These are phyloP conservation scores for Euproctis similis DNA, from an alignment of 2,888 invertebrate genomes.

Conservation along the genomic window DNA sequence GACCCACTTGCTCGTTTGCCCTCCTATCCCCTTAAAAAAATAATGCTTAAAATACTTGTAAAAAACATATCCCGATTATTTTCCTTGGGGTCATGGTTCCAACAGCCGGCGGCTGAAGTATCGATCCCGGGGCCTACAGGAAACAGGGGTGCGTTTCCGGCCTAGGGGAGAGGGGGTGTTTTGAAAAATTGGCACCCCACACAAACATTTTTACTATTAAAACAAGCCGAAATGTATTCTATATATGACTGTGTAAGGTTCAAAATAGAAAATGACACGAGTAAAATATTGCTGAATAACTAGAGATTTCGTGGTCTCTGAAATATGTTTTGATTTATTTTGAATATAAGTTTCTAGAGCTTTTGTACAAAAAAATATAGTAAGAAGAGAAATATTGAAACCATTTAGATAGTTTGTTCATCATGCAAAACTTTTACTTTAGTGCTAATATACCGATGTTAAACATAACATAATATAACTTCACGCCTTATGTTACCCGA, in stretches of 20 bases:
- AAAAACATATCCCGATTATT: conserved; percentile 34
- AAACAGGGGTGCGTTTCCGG: conserved; percentile 61
- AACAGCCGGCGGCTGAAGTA: conserved; percentile 49
- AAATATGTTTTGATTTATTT: conserved; percentile 37
- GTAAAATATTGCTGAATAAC: neutral
- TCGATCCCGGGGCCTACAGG: conserved; percentile 68
- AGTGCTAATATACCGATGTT: too few species aligned
- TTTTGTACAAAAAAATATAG: too few species aligned
- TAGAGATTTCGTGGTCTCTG: conserved; percentile 30
- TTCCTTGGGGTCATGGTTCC: conserved; percentile 46
- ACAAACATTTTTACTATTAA: conserved; percentile 34
- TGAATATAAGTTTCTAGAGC: too few species aligned
- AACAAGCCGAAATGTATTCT: conserved; percentile 35
- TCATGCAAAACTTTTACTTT: too few species aligned
- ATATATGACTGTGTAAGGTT: conserved; percentile 24
- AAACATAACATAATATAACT: too few species aligned
- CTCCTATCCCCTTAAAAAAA: too few species aligned
- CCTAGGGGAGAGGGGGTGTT: conserved; percentile 51
- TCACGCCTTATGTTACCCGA: too few species aligned
- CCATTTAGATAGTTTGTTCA: too few species aligned
- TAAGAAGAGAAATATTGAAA: too few species aligned
- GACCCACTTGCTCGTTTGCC: too few species aligned
- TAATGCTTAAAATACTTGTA: too few species aligned
- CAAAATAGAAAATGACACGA: neutral
- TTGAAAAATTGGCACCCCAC: conserved; percentile 73